Evolutionary conservation across 64 coral and sea anemone species (phyloP).

Genomic region (Hydrozoanthus tunicans): DNA sequence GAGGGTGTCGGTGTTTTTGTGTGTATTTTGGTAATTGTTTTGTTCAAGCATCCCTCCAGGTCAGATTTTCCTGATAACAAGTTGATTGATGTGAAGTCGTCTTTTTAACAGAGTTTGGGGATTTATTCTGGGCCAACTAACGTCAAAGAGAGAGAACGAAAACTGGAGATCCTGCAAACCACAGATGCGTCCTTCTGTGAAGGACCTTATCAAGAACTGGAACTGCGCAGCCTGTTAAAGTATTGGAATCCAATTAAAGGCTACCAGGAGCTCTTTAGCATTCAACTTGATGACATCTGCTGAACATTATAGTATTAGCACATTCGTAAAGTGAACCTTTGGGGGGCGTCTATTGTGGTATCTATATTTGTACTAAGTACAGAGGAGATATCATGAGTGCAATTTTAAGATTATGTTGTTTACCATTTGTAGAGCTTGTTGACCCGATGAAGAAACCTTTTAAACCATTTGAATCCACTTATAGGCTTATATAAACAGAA

Average conservation of each 20-base stretch:
- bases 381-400: not conserved
- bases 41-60: not conserved
- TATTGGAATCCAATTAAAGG: not conserved
- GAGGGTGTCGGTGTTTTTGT: not conserved
- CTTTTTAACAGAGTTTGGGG: slow-evolving; percentile 31
- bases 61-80: slow-evolving; percentile 27
- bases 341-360: not conserved
- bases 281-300: slow-evolving; percentile 43
- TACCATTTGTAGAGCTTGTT: slow-evolving; percentile 26
- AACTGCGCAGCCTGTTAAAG: not conserved
- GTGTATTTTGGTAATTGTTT: slow-evolving; percentile 30
- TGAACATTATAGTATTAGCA: slow-evolving; percentile 37
- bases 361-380: not conserved
- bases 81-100: not conserved
- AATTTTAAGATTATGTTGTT: slow-evolving; percentile 49
- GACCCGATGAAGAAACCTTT: slow-evolving; percentile 16
- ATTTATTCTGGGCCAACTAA: slow-evolving; percentile 47
- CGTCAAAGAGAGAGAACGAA: not conserved
- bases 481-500: slow-evolving; percentile 49
- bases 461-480: slow-evolving; percentile 38
- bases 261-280: not conserved
- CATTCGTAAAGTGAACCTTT: not conserved
- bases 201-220: not conserved
- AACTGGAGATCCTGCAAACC: not conserved
- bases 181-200: slow-evolving; percentile 19